Evolutionary conservation across 2,113 vertebrate genomes (phyloP), one percentile per base, ranked within the genome.

Genomic region (Ceyx margarethae): DNA sequence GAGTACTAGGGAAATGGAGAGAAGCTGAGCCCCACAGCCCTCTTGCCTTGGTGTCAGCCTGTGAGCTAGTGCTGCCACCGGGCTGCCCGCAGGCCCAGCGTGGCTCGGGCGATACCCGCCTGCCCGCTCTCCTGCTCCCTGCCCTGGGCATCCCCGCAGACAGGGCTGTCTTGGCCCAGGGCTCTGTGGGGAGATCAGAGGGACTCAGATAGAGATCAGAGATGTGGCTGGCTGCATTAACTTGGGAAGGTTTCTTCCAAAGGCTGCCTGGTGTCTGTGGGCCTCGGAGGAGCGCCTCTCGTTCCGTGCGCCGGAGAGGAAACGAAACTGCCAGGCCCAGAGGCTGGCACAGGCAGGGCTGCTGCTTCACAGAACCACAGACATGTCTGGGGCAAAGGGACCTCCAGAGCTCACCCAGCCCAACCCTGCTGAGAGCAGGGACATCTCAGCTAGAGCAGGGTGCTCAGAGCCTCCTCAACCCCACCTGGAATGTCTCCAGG

Each of bases 161-260:
- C 61, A 26, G 66, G 48, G 65, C 89, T 81, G 56, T 60, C 89
- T 29, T 23, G 57, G 64, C 77, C 71, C 51, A 19, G 50, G 51
- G 61, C 61, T 33, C 9, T 56, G 53, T 72, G 79, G 61, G 57
- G 93, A 93, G 89, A 87, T 87, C 91, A 93, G 79, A 93, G 75
- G 8, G 5, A 33, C 62, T 71, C 37, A 11, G 66, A 87, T 87
- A 60, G 85, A 45, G 43, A 85, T 85, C 89, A 33, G 62, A 68
- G 58, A 37, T 46, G 50, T 0, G 56, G 42, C 43, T 68, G 75
- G 62, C 62, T 85, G 64, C 22, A 31, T n/a, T 51, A 45, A 13
- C 69, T 40, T 84, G 4, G 1, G 66, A 31, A 69, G 51, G 28
- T 73, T 83, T 73, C 91, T 86, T 84, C 77, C 90, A 31, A 18